Percentiles rank a stretch among this genome's conserved stretches.
Evolutionary conservation across 2,113 vertebrate genomes (phyloP).

Genomic region (Lichenostomus cassidix): DNA sequence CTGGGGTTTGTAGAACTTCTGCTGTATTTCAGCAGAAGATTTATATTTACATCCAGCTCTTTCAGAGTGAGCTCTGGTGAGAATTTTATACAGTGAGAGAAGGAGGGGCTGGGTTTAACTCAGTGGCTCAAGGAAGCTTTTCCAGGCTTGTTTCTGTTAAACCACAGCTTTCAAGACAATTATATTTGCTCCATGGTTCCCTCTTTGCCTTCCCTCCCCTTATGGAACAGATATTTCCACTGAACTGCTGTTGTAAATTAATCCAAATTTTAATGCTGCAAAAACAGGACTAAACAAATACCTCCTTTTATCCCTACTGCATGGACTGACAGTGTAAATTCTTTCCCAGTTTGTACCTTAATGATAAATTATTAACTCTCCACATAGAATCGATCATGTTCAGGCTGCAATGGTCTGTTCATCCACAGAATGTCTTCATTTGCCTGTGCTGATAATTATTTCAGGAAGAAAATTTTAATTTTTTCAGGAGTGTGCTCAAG

Average conservation of each 20-base stretch:
- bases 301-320: background rate
- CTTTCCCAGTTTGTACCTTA: background rate
- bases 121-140: background rate
- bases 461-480: background rate
- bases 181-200: background rate
- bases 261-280: background rate
- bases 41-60: conserved; percentile 35
- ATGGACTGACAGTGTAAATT: background rate
- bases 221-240: background rate
- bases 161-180: background rate
- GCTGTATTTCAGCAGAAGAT: conserved; percentile 45
- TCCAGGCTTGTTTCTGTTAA: background rate
- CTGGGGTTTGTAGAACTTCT: conserved; percentile 42
- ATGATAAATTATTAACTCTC: background rate
- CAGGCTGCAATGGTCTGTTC: background rate
- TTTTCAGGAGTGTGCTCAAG: background rate
- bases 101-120: background rate
- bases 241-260: background rate
- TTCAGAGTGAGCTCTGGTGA: conserved; percentile 17
- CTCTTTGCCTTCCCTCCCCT: background rate
- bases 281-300: background rate
- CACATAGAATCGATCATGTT: background rate
- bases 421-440: background rate
- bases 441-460: background rate
- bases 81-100: background rate